Percentiles rank a stretch among this genome's conserved stretches.
These are phyloP conservation scores for Thunnus albacares DNA, from an alignment of 2,797 vertebrate genomes.

Conservation along the genomic window DNA sequence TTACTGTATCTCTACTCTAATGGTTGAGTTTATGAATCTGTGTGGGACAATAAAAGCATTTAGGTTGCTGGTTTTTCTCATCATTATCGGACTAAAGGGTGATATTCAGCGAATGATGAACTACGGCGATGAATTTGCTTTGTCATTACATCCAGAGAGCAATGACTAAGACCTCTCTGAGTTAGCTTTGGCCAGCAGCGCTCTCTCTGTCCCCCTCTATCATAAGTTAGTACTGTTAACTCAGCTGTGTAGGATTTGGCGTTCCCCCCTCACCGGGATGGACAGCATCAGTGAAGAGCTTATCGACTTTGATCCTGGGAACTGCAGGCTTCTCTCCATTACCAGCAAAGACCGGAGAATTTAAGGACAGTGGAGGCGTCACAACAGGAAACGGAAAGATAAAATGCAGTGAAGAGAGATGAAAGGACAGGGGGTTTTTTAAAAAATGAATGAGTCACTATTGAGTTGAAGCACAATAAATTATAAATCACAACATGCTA, in stretches of 20 bases:
- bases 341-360: conserved; percentile 28
- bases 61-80: too few species aligned
- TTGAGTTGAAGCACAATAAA: conserved; percentile 16
- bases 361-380: conserved; percentile 37
- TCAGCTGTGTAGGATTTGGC: conserved; percentile 77
- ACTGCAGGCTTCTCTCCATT: conserved; percentile 25
- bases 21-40: background rate
- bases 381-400: conserved; percentile 30
- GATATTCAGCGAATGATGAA: background rate
- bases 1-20: background rate
- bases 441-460: conserved; percentile 44
- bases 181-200: background rate
- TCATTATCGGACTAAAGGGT: background rate
- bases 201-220: background rate
- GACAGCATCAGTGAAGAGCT: conserved; percentile 49
- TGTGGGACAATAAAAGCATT: conserved; percentile 18
- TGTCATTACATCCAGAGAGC: conserved; percentile 1
- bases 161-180: background rate
- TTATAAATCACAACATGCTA: conserved; percentile 31
- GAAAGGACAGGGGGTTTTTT: conserved; percentile 18
- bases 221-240: conserved; percentile 51
- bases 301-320: conserved; percentile 63
- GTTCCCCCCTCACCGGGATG: conserved; percentile 33
- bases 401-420: background rate
- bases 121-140: background rate